phyloP scores from a whole-genome alignment of 2,888 invertebrate genomes.

The Xanthorhoe designata region DNA sequence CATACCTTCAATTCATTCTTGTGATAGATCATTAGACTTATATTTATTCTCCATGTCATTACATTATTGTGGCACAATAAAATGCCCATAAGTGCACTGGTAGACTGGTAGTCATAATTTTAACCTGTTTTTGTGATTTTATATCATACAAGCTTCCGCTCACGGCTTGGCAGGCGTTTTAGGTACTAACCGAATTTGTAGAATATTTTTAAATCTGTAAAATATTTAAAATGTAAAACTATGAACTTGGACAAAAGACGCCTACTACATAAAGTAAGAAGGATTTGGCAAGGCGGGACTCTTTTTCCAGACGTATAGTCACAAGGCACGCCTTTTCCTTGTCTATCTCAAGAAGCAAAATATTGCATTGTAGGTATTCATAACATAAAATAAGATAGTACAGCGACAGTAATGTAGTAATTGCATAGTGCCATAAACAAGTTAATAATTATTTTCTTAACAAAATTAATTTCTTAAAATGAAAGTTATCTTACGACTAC shows the following conservation, averaged over 20 bases:
- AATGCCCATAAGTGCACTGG: not conserved
- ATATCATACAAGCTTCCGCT: too few relatives aligned
- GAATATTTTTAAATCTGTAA: too few relatives aligned
- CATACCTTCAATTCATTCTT: constrained; percentile 51
- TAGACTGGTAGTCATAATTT: too few relatives aligned
- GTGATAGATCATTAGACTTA: constrained; percentile 39
- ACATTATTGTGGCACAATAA: not conserved
- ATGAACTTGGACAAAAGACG: constrained; percentile 4
- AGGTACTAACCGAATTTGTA: too few relatives aligned
- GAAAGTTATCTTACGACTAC: too few relatives aligned
- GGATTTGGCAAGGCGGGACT: constrained; percentile 34
- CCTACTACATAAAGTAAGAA: constrained; percentile 35
- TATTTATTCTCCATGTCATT: not conserved
- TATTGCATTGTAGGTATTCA: constrained; percentile 16
- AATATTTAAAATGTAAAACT: too few relatives aligned
- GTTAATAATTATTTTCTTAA: too few relatives aligned
- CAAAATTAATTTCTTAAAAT: too few relatives aligned
- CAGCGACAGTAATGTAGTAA: not conserved
- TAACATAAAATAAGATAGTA: not conserved
- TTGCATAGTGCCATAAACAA: too few relatives aligned
- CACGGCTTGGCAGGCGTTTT: too few relatives aligned
- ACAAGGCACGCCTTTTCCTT: constrained; percentile 42
- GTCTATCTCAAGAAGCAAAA: constrained; percentile 35
- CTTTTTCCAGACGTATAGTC: constrained; percentile 40
- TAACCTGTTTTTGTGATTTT: too few relatives aligned